Evolutionary conservation across 2,113 vertebrate genomes (phyloP).

Genomic region (Bombycilla garrulus): DNA sequence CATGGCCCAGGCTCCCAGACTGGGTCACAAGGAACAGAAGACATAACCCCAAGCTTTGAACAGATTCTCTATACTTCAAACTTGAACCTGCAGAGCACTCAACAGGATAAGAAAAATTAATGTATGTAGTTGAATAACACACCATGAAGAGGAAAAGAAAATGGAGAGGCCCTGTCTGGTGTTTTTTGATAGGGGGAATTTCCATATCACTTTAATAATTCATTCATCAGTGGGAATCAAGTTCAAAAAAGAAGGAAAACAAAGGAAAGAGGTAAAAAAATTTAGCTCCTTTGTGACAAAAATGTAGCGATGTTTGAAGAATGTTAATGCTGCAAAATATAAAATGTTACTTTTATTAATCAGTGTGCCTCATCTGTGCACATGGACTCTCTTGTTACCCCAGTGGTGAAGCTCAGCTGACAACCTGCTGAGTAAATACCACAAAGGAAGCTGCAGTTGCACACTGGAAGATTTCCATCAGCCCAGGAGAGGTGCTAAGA

Average conservation of each 20-base stretch:
- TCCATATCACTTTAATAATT: not conserved
- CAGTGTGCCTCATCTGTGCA: not conserved
- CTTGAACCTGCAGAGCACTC: not conserved
- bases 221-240: not conserved
- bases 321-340: not conserved
- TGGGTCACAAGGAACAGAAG: not conserved
- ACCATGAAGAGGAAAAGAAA: not conserved
- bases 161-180: not conserved
- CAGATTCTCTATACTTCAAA: fast-evolving
- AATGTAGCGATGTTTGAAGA: not conserved
- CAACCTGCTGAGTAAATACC: not conserved
- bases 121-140: not conserved
- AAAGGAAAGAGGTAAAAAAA: not conserved
- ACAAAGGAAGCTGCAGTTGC: not conserved
- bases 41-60: not conserved
- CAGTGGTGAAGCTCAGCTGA: not conserved
- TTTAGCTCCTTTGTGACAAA: not conserved
- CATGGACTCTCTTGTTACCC: not conserved
- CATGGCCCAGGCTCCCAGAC: not conserved
- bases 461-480: not conserved
- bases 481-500: not conserved
- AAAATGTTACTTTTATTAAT: not conserved
- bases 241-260: not conserved
- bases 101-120: not conserved
- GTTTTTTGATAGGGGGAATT: not conserved